Percentiles rank a stretch among this genome's conserved stretches.
These are phyloP conservation scores for Recurvirostra avosetta DNA, from an alignment of 2,113 vertebrate species.

Conservation along the genomic window DNA sequence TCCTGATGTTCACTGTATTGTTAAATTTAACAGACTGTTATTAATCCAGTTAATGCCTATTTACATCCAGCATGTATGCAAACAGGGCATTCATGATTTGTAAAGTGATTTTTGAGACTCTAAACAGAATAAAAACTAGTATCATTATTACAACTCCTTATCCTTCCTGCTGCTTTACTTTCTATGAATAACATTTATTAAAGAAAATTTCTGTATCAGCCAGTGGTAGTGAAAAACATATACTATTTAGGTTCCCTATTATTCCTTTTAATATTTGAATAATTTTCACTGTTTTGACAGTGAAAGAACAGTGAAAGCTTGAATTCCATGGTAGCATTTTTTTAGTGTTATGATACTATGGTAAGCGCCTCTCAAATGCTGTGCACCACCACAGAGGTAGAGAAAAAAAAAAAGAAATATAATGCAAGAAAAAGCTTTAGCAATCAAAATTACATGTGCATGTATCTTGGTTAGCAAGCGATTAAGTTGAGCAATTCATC, in stretches of 20 bases:
- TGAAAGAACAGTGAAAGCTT: not conserved
- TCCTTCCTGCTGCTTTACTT: not conserved
- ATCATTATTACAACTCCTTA: not conserved
- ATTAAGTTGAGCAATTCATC: not conserved
- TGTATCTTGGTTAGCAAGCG: not conserved
- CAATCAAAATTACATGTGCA: not conserved
- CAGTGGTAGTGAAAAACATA: not conserved
- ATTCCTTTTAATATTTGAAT: not conserved
- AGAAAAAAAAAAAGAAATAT: not conserved
- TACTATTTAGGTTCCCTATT: not conserved
- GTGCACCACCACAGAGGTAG: not conserved
- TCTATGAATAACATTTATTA: not conserved
- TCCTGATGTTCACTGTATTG: constrained; percentile 50
- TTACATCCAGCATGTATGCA: not conserved
- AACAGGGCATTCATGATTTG: not conserved
- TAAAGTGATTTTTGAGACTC: not conserved
- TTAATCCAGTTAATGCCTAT: constrained; percentile 4
- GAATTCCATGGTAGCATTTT: not conserved
- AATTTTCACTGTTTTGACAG: not conserved
- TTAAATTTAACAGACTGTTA: constrained; percentile 43
- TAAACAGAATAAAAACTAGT: not conserved
- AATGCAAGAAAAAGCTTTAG: not conserved
- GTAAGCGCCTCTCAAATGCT: not conserved
- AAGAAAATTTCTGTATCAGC: not conserved
- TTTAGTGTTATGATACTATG: not conserved